A percentile compares a stretch with the other conserved stretches of the same genome.
Evolutionary conservation across 2,797 vertebrate genomes (phyloP).

Genomic region (Propithecus perrieri): DNA sequence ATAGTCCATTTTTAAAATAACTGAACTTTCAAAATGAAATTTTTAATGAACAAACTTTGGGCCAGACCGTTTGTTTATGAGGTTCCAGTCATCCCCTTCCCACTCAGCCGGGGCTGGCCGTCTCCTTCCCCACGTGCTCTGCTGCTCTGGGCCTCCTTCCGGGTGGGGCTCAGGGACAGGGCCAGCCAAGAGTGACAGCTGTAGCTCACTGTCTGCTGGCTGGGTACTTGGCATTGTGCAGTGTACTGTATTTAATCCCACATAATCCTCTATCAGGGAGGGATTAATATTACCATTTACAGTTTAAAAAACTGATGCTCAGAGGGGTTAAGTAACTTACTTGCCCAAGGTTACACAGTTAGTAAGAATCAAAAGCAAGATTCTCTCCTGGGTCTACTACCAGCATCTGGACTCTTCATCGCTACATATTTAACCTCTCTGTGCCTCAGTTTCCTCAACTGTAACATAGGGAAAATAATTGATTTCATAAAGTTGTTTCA

Average conservation of each 20-base stretch:
- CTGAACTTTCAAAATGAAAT: neutral
- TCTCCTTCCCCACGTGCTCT: fast-evolving
- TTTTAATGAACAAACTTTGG: neutral
- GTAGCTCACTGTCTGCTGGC: neutral
- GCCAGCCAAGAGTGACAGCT: neutral
- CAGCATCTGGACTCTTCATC: neutral
- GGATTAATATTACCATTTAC: neutral
- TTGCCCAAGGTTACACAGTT: neutral
- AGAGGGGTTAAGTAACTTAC: neutral
- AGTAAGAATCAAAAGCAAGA: neutral
- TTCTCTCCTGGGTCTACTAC: neutral
- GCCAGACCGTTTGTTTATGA: neutral
- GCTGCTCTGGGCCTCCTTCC: neutral
- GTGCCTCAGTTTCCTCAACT: neutral
- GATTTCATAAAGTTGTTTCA: neutral
- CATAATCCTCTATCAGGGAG: neutral
- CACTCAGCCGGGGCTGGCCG: neutral
- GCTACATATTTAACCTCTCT: neutral
- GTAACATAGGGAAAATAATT: neutral
- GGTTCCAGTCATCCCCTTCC: neutral
- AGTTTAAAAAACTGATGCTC: neutral
- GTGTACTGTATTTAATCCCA: neutral
- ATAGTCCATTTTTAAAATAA: neutral
- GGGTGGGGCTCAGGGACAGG: neutral
- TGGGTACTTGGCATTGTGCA: neutral